Evolutionary conservation across 2,113 vertebrate genomes (phyloP).

Genomic region (Apteryx mantelli): DNA sequence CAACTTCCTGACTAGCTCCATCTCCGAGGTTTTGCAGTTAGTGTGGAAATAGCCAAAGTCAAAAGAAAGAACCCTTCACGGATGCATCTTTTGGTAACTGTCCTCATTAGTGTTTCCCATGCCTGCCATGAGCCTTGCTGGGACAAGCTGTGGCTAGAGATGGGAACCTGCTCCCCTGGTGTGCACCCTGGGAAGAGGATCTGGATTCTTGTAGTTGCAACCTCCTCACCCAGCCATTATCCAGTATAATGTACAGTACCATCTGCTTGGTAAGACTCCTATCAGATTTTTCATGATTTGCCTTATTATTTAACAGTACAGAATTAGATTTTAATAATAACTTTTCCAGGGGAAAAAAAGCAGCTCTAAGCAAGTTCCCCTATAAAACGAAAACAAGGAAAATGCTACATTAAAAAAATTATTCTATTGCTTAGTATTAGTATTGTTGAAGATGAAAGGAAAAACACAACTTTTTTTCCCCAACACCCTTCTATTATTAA

Average conservation of each 20-base stretch:
- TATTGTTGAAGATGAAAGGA: background rate
- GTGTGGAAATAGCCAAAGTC: background rate
- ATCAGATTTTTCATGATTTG: background rate
- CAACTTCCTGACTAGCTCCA: background rate
- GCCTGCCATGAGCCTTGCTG: background rate
- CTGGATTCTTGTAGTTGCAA: background rate
- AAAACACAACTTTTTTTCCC: accelerated
- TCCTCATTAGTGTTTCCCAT: background rate
- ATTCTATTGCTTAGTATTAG: background rate
- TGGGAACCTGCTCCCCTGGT: background rate
- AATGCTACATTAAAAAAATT: background rate
- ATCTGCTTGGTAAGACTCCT: background rate
- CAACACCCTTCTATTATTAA: background rate
- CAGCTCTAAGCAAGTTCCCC: background rate
- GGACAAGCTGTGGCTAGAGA: background rate
- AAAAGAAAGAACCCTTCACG: background rate
- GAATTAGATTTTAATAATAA: background rate
- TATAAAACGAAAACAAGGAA: background rate
- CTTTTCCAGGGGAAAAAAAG: background rate
- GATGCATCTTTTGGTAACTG: background rate
- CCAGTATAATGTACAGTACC: background rate
- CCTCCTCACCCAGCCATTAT: background rate
- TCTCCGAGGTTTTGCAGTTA: background rate
- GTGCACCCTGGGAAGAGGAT: background rate
- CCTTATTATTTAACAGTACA: background rate